A percentile compares a stretch with the other conserved stretches of the same genome.
These are phyloP conservation scores for Phalanger gymnotis DNA, from an alignment of 2,797 vertebrate species.

Conservation along the genomic window DNA sequence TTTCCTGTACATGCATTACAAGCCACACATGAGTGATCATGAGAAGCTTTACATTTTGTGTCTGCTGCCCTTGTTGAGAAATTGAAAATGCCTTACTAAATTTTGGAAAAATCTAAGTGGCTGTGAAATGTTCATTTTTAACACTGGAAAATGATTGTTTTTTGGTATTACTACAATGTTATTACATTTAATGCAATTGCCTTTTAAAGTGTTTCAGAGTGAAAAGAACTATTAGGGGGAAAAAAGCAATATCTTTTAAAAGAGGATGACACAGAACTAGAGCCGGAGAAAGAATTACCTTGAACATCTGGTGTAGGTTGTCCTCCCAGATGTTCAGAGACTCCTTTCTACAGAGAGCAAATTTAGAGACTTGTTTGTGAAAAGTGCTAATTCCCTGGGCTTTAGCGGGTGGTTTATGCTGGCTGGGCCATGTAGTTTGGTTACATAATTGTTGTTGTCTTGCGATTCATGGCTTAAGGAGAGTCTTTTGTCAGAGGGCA, in stretches of 20 bases:
- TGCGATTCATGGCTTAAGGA: constrained; percentile 27
- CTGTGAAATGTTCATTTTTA: constrained; percentile 75
- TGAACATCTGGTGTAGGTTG: background rate
- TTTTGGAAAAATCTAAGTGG: constrained; percentile 61
- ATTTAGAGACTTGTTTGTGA: background rate
- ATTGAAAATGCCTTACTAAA: constrained; percentile 63
- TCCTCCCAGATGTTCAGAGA: background rate
- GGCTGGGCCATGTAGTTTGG: background rate
- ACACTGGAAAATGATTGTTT: constrained; percentile 56
- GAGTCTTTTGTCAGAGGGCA: constrained; percentile 12
- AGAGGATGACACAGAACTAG: background rate
- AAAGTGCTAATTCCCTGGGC: background rate
- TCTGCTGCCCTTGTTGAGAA: constrained; percentile 59
- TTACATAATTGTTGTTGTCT: constrained; percentile 5
- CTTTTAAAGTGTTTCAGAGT: constrained; percentile 47
- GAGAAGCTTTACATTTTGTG: constrained; percentile 61
- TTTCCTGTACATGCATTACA: constrained; percentile 62
- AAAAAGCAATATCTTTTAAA: constrained; percentile 36
- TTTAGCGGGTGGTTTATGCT: background rate
- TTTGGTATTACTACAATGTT: constrained; percentile 65
- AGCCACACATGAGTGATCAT: constrained; percentile 65
- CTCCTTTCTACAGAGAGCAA: background rate
- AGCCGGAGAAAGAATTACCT: background rate
- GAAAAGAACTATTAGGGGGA: constrained; percentile 9
- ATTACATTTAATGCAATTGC: constrained; percentile 66